Evolutionary conservation across 2,113 vertebrate genomes (phyloP).

Genomic region (Psilopogon haemacephalus): DNA sequence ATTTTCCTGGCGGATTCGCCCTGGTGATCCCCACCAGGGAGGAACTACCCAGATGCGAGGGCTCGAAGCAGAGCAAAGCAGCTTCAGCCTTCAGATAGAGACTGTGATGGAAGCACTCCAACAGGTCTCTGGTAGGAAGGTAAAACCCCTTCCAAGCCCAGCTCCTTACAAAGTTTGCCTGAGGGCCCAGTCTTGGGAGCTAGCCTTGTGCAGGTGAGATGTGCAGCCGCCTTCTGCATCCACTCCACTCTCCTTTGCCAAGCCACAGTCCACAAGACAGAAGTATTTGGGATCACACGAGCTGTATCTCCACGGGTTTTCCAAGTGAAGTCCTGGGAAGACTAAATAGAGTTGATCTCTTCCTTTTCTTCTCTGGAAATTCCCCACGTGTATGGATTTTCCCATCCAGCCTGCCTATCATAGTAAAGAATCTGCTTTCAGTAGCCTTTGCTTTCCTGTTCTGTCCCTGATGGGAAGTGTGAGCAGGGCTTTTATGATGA

Average conservation of each 20-base stretch:
- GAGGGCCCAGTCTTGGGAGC: not conserved
- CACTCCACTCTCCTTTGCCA: not conserved
- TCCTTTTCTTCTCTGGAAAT: not conserved
- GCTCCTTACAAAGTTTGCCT: not conserved
- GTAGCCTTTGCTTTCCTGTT: not conserved
- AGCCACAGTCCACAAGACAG: not conserved
- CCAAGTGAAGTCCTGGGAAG: not conserved
- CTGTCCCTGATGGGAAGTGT: not conserved
- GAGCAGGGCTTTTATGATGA: not conserved
- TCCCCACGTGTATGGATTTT: not conserved
- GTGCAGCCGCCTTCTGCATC: not conserved
- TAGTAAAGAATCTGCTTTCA: not conserved
- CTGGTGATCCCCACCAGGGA: accelerated
- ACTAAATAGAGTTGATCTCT: not conserved
- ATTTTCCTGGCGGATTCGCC: accelerated
- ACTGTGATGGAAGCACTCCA: not conserved
- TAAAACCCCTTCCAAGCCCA: not conserved
- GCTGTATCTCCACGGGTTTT: not conserved
- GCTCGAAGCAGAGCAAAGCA: not conserved
- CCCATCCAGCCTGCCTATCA: not conserved
- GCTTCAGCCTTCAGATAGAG: not conserved
- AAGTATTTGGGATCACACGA: not conserved
- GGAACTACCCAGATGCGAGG: accelerated
- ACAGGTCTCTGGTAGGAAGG: not conserved
- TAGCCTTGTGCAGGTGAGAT: accelerated